Conservation (phyloP, 2,113 vertebrate species). For the Istiophorus platypterus region DNA sequence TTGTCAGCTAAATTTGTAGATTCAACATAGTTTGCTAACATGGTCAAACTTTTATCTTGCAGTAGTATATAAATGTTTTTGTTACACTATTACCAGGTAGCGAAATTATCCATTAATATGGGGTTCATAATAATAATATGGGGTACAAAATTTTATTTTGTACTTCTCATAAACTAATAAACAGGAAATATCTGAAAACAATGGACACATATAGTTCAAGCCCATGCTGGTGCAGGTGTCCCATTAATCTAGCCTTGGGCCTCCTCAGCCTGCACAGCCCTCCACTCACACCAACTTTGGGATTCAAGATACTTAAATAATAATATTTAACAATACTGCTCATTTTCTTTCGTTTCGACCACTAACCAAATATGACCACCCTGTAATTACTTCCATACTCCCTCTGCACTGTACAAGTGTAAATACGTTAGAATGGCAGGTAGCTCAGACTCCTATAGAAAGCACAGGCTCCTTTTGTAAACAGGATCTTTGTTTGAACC, state of each 20-base stretch:
- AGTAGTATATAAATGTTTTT: too few species aligned
- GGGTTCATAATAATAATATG: too few species aligned
- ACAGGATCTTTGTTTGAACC: constrained; percentile 54
- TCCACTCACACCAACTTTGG: constrained; percentile 21
- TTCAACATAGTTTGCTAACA: too few species aligned
- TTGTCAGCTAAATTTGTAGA: too few species aligned
- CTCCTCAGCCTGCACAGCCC: constrained; percentile 16
- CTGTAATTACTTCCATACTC: constrained; percentile 61
- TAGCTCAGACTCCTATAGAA: constrained; percentile 40
- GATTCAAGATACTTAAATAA: constrained; percentile 28
- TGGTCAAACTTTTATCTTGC: too few species aligned
- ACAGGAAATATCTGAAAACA: neutral
- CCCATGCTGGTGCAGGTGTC: neutral
- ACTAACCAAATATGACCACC: constrained; percentile 35
- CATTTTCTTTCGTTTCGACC: constrained; percentile 54
- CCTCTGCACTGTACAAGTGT: constrained; percentile 15
- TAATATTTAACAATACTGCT: constrained; percentile 56
- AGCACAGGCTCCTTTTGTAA: constrained; percentile 54
- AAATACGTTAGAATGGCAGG: constrained; percentile 50
- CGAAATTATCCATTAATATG: too few species aligned
- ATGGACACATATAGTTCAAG: neutral
- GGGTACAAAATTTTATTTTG: neutral
- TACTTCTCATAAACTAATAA: neutral
- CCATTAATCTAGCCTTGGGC: constrained; percentile 1
- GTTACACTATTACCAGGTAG: too few species aligned